These are phyloP conservation scores for Harpalus rubripes DNA, from an alignment of 2,888 invertebrate genomes.

Conservation along the genomic window DNA sequence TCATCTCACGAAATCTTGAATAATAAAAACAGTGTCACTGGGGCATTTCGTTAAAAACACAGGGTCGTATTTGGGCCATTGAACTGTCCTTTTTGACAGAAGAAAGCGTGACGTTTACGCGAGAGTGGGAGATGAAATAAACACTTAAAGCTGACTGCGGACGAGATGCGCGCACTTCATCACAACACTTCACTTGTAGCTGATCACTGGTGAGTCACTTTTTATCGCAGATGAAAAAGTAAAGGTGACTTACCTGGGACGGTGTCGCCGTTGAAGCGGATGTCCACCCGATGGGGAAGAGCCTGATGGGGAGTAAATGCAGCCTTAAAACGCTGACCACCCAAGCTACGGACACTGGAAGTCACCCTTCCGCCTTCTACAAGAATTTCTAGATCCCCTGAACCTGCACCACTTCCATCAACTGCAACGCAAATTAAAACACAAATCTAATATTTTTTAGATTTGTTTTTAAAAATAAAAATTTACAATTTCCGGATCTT, in stretches of 20 bases:
- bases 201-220: constrained; percentile 35
- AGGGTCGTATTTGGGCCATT: constrained; percentile 68
- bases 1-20: constrained; percentile 31
- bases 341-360: constrained; percentile 94
- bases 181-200: constrained; percentile 22
- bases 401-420: constrained; percentile 97
- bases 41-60: constrained; percentile 64
- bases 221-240: constrained; percentile 3
- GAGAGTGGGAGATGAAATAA: constrained; percentile 61
- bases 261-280: constrained; percentile 95
- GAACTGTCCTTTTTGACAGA: constrained; percentile 67
- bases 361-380: constrained; percentile 97
- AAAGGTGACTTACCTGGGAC: constrained; percentile 87
- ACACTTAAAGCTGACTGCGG: constrained; percentile 36
- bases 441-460: not conserved
- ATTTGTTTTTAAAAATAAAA: not conserved
- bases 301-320: constrained; percentile 95
- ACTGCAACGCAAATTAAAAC: constrained; percentile 80
- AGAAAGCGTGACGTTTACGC: constrained; percentile 64
- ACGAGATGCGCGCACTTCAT: constrained; percentile 20
- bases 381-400: constrained; percentile 96
- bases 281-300: constrained; percentile 92
- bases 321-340: constrained; percentile 93
- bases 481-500: not conserved
- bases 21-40: constrained; percentile 64